Evolutionary conservation across 2,113 vertebrate genomes (phyloP).

Genomic region (Phainopepla nitens): DNA sequence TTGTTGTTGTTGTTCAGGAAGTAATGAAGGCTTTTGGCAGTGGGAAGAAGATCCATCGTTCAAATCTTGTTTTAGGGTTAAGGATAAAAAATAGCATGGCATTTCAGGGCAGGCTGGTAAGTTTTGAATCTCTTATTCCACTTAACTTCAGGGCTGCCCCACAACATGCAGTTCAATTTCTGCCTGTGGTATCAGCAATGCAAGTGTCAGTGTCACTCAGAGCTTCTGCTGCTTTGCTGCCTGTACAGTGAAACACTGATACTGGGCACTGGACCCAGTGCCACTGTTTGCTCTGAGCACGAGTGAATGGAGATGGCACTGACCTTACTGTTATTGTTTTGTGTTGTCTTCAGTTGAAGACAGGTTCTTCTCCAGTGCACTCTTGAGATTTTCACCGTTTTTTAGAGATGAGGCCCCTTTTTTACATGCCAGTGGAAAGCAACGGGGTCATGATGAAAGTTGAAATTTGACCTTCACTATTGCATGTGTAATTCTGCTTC

Average conservation of each 20-base stretch:
- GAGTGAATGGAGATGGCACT: rapidly evolving
- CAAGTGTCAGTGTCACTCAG: background rate
- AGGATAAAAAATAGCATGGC: background rate
- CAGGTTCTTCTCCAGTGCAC: background rate
- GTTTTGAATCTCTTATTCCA: background rate
- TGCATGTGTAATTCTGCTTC: background rate
- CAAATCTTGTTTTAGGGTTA: background rate
- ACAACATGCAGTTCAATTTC: background rate
- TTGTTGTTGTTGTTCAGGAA: constrained; percentile 53
- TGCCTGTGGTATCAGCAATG: background rate
- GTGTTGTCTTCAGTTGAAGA: background rate
- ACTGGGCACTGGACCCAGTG: background rate
- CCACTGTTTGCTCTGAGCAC: background rate
- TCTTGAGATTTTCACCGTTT: background rate
- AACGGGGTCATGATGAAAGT: background rate
- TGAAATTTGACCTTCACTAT: background rate
- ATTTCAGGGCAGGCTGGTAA: background rate
- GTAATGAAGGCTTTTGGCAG: constrained; percentile 30
- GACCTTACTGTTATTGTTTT: background rate
- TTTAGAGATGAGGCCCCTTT: background rate
- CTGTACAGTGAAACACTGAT: background rate
- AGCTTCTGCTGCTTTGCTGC: background rate
- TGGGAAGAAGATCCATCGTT: background rate
- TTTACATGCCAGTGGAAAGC: background rate
- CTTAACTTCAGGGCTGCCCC: background rate